Percentiles rank a stretch among this genome's conserved stretches.
phyloP scores from a whole-genome alignment of 2,797 vertebrate genomes.

The Arctocebus calabarensis region DNA sequence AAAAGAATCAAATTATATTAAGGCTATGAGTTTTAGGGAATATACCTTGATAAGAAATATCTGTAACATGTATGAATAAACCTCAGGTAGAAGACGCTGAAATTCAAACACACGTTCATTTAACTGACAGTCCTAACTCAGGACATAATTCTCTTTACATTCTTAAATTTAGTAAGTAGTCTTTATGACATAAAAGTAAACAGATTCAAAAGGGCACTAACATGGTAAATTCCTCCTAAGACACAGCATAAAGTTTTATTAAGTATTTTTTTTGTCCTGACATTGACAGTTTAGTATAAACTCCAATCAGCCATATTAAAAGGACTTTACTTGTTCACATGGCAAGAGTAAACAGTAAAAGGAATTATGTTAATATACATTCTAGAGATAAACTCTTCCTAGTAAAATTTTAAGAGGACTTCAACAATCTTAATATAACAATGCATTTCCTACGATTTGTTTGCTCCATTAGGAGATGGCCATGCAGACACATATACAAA shows the following conservation, averaged over 20 bases:
- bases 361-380: conserved; percentile 1
- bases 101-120: conserved; percentile 40
- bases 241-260: conserved; percentile 28
- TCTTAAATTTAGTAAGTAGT: conserved; percentile 35
- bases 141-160: neutral
- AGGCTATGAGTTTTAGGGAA: neutral
- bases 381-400: neutral
- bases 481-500: neutral
- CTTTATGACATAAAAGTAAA: neutral
- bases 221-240: neutral
- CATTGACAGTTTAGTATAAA: conserved; percentile 43
- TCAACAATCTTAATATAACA: neutral
- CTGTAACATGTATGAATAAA: neutral
- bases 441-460: conserved; percentile 36
- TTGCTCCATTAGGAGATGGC: neutral
- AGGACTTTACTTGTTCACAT: neutral
- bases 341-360: conserved; percentile 27
- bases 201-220: conserved; percentile 16
- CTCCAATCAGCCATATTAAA: conserved; percentile 1
- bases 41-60: conserved; percentile 1
- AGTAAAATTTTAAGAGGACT: conserved; percentile 21
- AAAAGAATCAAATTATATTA: neutral
- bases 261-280: neutral
- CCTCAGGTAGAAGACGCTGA: neutral
- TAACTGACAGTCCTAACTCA: conserved; percentile 17